Evolutionary conservation across 2,797 vertebrate genomes (phyloP).

Genomic region (Tamandua tetradactyla): DNA sequence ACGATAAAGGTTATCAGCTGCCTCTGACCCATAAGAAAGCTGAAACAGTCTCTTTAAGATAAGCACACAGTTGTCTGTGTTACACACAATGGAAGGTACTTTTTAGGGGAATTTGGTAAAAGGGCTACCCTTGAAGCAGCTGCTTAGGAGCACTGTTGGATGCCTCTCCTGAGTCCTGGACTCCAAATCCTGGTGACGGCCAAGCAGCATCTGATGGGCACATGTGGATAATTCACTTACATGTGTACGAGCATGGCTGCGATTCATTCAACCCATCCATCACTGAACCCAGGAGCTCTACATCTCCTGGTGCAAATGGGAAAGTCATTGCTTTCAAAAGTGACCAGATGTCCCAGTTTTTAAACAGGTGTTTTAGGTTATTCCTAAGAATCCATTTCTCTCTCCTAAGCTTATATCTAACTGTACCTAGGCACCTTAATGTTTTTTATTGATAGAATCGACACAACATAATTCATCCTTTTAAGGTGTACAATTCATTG

Average conservation of each 20-base stretch:
- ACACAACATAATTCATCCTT: not conserved
- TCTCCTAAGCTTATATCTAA: not conserved
- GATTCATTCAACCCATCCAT: not conserved
- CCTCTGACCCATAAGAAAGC: conserved; percentile 2
- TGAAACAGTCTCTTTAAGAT: not conserved
- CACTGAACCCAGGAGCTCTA: not conserved
- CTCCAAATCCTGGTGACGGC: not conserved
- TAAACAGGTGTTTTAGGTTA: not conserved
- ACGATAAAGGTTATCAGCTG: conserved; percentile 9
- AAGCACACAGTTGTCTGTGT: not conserved
- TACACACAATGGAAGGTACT: conserved; percentile 36
- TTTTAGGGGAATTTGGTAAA: conserved; percentile 70
- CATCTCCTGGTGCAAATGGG: not conserved
- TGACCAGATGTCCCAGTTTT: not conserved
- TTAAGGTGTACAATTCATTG: not conserved
- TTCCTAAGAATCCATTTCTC: not conserved
- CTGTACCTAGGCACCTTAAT: not conserved
- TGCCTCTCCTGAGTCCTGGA: not conserved
- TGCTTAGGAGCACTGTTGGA: not conserved
- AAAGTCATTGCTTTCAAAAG: not conserved
- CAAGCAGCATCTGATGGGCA: not conserved
- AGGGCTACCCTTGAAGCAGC: not conserved
- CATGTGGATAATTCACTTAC: not conserved
- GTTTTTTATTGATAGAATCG: not conserved
- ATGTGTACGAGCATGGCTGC: not conserved